Evolutionary conservation across 35 echinoderm and acorn worm genomes (phyloP).

Genomic region (Heliocidaris tuberculata): DNA sequence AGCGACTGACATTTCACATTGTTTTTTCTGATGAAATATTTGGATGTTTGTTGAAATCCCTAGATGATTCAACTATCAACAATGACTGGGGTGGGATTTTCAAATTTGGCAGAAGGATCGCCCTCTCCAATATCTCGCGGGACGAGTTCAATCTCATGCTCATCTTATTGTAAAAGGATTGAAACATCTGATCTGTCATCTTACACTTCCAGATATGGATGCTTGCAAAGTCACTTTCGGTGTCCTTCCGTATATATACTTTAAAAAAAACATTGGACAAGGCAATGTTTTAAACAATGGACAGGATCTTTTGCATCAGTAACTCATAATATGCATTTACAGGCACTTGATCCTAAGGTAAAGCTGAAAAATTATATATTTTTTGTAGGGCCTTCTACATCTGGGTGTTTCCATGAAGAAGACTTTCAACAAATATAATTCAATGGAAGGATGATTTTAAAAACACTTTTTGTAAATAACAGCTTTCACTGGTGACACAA

Average conservation of each 20-base stretch:
- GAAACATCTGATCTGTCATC: not conserved
- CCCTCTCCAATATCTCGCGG: not conserved
- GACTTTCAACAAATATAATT: too few relatives aligned
- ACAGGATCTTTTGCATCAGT: not conserved
- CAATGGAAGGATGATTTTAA: too few relatives aligned
- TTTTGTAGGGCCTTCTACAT: too few relatives aligned
- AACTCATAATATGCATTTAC: not conserved
- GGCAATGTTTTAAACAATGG: not conserved
- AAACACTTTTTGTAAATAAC: too few relatives aligned
- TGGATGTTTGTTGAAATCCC: not conserved
- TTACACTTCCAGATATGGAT: not conserved
- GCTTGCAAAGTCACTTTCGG: not conserved
- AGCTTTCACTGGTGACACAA: too few relatives aligned
- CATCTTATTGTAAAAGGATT: not conserved
- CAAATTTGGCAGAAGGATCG: not conserved
- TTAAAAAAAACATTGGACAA: not conserved
- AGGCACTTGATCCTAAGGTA: not conserved
- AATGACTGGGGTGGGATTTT: not conserved
- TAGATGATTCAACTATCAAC: not conserved
- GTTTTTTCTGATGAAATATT: too few relatives aligned
- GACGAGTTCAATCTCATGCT: not conserved
- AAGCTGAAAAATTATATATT: not conserved
- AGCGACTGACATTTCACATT: too few relatives aligned
- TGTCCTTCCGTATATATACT: not conserved
- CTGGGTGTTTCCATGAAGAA: too few relatives aligned